Conservation (phyloP, 2,888 invertebrate genomes). For the Caenorhabditis sp. region DNA sequence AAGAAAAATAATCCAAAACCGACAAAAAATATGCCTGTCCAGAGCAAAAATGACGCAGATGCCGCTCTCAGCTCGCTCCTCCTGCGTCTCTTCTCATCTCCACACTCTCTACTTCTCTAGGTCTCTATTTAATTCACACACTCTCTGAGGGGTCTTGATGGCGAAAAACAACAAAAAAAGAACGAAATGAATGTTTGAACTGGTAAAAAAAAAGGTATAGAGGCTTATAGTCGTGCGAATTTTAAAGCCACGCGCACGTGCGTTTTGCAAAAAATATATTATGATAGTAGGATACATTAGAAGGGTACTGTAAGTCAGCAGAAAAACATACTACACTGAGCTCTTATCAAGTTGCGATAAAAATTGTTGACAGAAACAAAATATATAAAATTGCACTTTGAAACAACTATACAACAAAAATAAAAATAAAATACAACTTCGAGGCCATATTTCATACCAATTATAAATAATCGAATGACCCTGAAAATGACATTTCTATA, state of each 20-base stretch:
- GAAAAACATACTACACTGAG: too few relatives aligned
- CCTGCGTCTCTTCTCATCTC: neutral
- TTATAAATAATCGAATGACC: neutral
- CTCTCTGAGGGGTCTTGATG: neutral
- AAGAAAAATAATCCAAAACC: too few relatives aligned
- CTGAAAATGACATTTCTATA: slow-evolving; percentile 1
- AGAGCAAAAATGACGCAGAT: neutral
- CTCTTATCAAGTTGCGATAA: neutral
- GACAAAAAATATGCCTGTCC: neutral
- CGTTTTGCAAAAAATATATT: neutral
- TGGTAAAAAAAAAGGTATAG: neutral
- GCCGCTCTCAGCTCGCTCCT: neutral
- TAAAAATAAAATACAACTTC: neutral
- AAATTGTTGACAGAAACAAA: neutral
- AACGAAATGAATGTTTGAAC: neutral
- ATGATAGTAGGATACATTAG: too few relatives aligned
- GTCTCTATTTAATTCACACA: neutral
- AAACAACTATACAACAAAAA: too few relatives aligned
- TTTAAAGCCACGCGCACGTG: neutral
- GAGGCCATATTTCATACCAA: neutral
- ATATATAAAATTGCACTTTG: neutral
- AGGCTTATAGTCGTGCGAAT: too few relatives aligned
- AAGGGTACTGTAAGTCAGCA: too few relatives aligned
- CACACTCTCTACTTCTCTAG: neutral
- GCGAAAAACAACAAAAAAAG: neutral